Evolutionary conservation across 2,888 invertebrate genomes (phyloP).

Genomic region (Pomacea canaliculata): DNA sequence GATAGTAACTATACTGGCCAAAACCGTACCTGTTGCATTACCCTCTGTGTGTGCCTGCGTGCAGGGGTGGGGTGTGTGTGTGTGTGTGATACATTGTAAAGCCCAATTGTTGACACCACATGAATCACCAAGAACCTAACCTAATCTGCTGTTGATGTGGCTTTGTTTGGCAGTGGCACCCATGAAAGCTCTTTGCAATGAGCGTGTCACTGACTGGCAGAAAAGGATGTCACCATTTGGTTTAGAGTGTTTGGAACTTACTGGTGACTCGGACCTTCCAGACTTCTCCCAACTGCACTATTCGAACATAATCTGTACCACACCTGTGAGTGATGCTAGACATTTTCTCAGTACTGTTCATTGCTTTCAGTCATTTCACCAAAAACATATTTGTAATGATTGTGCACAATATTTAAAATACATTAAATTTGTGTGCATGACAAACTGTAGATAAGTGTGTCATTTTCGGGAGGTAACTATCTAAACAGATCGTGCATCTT

Average conservation of each 20-base stretch:
- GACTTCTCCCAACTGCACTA: slow-evolving; percentile 72
- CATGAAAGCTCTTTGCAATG: slow-evolving; percentile 83
- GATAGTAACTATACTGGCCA: too few species aligned
- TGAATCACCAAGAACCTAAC: too few species aligned
- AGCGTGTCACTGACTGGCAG: slow-evolving; percentile 81
- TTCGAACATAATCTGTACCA: slow-evolving; percentile 78
- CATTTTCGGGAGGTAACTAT: too few species aligned
- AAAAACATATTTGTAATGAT: background rate
- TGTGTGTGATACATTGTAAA: too few species aligned
- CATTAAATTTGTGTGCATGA: background rate
- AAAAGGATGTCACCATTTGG: slow-evolving; percentile 77
- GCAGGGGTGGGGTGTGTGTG: too few species aligned
- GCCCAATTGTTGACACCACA: too few species aligned
- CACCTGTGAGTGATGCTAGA: slow-evolving; percentile 75
- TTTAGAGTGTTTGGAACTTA: slow-evolving; percentile 78
- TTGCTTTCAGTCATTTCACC: background rate
- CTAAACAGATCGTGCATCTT: too few species aligned
- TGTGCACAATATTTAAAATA: background rate
- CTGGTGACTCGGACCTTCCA: slow-evolving; percentile 81
- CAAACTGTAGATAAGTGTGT: too few species aligned
- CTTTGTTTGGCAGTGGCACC: slow-evolving; percentile 78
- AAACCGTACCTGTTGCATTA: too few species aligned
- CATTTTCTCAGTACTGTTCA: background rate
- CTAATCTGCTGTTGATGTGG: too few species aligned
- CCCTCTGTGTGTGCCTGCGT: too few species aligned